These are phyloP conservation scores for Oconnorella tubifera DNA, from an alignment of 2,888 invertebrate genomes.

Conservation along the genomic window DNA sequence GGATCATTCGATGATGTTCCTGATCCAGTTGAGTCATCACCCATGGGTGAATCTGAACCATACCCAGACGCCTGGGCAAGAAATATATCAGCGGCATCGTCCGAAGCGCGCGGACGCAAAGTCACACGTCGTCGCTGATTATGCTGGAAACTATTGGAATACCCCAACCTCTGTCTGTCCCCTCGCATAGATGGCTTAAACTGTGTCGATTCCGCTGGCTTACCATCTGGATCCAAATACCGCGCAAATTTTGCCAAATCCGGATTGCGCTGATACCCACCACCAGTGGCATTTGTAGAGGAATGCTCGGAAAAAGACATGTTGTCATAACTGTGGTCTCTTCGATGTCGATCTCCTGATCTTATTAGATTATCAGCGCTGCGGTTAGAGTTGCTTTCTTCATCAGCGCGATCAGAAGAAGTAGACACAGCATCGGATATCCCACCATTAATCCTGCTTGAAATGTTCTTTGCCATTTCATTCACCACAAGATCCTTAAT, in stretches of 20 bases:
- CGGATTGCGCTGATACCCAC: background rate
- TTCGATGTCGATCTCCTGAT: background rate
- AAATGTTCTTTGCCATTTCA: conserved; percentile 13
- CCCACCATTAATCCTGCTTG: background rate
- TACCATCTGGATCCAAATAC: conserved; percentile 1
- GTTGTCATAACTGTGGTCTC: background rate
- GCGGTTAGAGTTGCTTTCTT: background rate
- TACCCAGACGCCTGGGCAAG: background rate
- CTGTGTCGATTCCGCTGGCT: background rate
- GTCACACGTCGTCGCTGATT: background rate
- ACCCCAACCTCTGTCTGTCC: conserved; percentile 10
- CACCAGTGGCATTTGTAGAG: background rate
- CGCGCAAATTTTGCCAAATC: conserved; percentile 6
- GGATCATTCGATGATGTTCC: background rate
- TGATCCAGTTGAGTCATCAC: background rate
- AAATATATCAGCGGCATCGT: background rate
- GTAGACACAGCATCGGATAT: background rate
- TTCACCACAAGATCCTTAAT: conserved; percentile 13
- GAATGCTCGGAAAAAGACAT: background rate
- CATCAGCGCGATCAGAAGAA: background rate
- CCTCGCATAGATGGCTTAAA: conserved; percentile 12
- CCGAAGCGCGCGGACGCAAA: background rate
- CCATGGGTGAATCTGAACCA: background rate
- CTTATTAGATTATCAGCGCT: background rate
- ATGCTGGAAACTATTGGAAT: background rate